These are phyloP conservation scores for Platyura marginata DNA, from an alignment of 1,140 invertebrate species.

Conservation along the genomic window DNA sequence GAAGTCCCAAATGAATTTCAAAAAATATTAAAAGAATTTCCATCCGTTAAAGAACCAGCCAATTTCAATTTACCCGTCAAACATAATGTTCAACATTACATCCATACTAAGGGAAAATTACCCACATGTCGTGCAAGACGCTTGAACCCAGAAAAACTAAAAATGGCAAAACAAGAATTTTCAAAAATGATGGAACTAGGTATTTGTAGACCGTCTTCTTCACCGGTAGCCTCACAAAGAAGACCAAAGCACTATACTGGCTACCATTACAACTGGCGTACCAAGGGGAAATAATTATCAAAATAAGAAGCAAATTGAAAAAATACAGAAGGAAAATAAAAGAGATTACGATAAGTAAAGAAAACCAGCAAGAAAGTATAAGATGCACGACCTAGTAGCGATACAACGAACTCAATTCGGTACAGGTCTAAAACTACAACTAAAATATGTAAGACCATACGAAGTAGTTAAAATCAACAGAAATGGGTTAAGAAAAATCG, in stretches of 20 bases:
- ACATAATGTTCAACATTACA: conserved; percentile 7
- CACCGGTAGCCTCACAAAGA: conserved; percentile 12
- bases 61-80: conserved; percentile 2
- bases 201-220: conserved; percentile 14
- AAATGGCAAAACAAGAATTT: not conserved
- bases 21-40: not conserved
- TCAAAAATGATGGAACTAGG: conserved; percentile 3
- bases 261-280: no score
- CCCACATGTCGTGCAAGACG: conserved; percentile 15
- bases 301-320: conserved; percentile 1
- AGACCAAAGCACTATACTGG: no score
- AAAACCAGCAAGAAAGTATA: conserved; percentile 6
- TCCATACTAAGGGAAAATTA: conserved; percentile 15
- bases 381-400: conserved; percentile 9
- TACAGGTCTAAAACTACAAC: conserved; percentile 12
- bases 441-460: conserved; percentile 8
- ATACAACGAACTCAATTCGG: conserved; percentile 14
- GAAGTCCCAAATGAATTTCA: not conserved
- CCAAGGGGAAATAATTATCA: no score
- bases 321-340: conserved; percentile 4
- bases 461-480: not conserved
- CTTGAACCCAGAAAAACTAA: not conserved
- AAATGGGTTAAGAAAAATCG: not conserved
- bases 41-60: not conserved
- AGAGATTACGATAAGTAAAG: conserved; percentile 3